Conservation (phyloP, 2,113 vertebrate genomes). For the Colossoma macropomum region DNA sequence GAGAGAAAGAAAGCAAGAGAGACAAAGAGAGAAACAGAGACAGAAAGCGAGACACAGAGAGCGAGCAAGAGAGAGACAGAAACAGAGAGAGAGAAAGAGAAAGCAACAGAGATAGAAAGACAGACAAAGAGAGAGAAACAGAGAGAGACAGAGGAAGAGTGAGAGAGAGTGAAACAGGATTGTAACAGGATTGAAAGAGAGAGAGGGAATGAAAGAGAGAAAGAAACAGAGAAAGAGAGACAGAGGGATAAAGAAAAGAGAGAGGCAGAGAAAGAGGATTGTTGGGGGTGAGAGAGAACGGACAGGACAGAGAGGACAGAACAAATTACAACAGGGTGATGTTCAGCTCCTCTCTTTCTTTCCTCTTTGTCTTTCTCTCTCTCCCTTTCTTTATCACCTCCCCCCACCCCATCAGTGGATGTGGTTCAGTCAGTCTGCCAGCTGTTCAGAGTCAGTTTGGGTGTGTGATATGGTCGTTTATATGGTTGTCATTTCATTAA, state of each 20-base stretch:
- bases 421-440: not conserved
- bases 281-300: too few relatives aligned
- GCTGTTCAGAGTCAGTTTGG: not conserved
- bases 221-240: not conserved
- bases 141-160: not conserved
- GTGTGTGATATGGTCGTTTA: too few relatives aligned
- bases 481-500: too few relatives aligned
- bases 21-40: not conserved
- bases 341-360: not conserved
- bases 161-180: not conserved
- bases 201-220: not conserved
- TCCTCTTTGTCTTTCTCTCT: not conserved
- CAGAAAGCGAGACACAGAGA: too few relatives aligned
- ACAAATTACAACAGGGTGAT: not conserved
- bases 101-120: too few relatives aligned
- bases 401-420: not conserved
- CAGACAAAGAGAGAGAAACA: not conserved
- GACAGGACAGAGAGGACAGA: too few relatives aligned
- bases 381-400: constrained; percentile 15
- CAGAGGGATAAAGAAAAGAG: too few relatives aligned
- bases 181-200: too few relatives aligned
- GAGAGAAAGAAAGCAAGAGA: too few relatives aligned
- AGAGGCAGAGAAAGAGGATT: too few relatives aligned
- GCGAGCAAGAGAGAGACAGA: too few relatives aligned
- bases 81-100: too few relatives aligned